These are phyloP conservation scores for Phania funesta DNA, from an alignment of 2,888 invertebrate genomes.

Conservation along the genomic window DNA sequence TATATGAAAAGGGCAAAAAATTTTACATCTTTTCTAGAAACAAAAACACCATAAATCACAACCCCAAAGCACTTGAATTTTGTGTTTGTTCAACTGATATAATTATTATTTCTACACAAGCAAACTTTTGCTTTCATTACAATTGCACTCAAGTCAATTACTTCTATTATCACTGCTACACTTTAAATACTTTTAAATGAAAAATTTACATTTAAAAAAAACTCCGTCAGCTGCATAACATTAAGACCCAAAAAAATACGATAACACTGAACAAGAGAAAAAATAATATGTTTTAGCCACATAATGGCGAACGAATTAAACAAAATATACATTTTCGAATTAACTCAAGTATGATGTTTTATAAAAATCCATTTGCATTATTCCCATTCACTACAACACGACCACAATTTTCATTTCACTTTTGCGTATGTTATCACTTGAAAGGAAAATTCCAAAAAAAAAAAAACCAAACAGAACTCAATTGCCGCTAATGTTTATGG, in stretches of 20 bases:
- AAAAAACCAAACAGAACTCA: background rate
- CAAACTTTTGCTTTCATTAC: background rate
- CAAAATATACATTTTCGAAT: slow-evolving; percentile 57
- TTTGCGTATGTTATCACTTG: slow-evolving; percentile 20
- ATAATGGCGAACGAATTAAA: slow-evolving; percentile 16
- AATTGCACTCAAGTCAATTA: background rate
- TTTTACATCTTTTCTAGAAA: too few species aligned
- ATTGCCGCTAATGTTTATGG: background rate
- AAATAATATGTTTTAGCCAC: background rate
- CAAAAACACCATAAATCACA: too few species aligned
- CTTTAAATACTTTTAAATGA: slow-evolving; percentile 30
- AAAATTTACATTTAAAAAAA: slow-evolving; percentile 28
- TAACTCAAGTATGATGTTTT: slow-evolving; percentile 57
- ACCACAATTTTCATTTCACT: background rate
- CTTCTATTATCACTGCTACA: slow-evolving; percentile 8
- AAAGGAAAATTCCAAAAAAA: slow-evolving; percentile 7
- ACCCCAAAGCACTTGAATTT: slow-evolving; percentile 1
- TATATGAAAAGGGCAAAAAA: too few species aligned
- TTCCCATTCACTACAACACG: background rate
- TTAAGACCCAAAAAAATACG: background rate
- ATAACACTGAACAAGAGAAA: background rate
- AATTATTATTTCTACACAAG: background rate
- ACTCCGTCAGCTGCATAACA: background rate
- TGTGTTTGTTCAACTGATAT: slow-evolving; percentile 15
- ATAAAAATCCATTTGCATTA: slow-evolving; percentile 20